phyloP scores from a whole-genome alignment of 2,797 vertebrate genomes.

The Muraenolepis orangiensis region DNA sequence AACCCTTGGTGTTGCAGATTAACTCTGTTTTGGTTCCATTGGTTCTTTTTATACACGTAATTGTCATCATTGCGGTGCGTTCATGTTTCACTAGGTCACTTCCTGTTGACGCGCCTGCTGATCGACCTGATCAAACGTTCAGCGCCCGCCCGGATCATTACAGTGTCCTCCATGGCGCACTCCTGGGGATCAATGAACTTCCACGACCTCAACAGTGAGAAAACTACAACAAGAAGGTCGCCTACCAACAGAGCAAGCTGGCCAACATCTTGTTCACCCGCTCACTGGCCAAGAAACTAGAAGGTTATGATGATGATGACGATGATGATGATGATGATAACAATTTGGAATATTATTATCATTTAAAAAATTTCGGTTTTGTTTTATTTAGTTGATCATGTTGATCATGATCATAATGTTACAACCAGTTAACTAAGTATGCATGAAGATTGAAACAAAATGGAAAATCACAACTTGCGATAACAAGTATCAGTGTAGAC shows the following conservation, averaged over 20 bases:
- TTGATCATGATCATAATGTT: too few relatives aligned
- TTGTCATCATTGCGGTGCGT: too few relatives aligned
- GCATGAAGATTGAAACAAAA: too few relatives aligned
- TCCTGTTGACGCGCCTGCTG: conserved; percentile 83
- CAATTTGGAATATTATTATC: background rate
- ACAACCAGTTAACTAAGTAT: too few relatives aligned
- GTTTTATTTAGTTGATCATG: background rate
- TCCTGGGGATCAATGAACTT: conserved; percentile 79
- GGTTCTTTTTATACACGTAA: too few relatives aligned
- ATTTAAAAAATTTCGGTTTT: too few relatives aligned
- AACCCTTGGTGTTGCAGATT: background rate
- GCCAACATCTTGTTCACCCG: conserved; percentile 87
- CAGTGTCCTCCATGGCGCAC: conserved; percentile 84
- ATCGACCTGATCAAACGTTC: conserved; percentile 72
- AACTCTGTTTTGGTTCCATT: background rate
- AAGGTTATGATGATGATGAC: conserved; percentile 72
- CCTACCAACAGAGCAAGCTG: conserved; percentile 90
- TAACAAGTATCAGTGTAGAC: too few relatives aligned
- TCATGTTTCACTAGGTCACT: conserved; percentile 86
- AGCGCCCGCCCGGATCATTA: conserved; percentile 80
- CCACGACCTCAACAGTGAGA: conserved; percentile 88
- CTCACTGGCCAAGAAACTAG: conserved; percentile 78
- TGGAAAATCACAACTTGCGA: too few relatives aligned
- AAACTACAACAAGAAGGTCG: conserved; percentile 76
- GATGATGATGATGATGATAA: background rate